These are phyloP conservation scores for Coleophora flavipennella DNA, from an alignment of 2,888 invertebrate genomes.

Conservation along the genomic window DNA sequence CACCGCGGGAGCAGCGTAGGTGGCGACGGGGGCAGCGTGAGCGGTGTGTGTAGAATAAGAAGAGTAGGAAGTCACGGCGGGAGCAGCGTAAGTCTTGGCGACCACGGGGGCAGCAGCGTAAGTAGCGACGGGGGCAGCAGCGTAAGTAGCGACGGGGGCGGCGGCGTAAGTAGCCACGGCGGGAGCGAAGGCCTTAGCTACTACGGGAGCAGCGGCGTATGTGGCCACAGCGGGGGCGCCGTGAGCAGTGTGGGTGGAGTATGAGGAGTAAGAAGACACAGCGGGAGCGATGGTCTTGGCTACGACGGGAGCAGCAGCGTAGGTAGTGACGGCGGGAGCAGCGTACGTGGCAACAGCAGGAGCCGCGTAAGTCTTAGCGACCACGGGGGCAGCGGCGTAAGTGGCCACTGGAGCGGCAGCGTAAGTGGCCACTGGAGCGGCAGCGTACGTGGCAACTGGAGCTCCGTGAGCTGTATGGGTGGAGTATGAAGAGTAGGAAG, in stretches of 20 bases:
- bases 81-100: constrained; percentile 49
- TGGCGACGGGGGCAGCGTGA: constrained; percentile 14
- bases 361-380: constrained; percentile 47
- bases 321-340: constrained; percentile 25
- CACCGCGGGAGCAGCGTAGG: constrained; percentile 43
- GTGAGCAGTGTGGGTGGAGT: constrained; percentile 31
- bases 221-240: constrained; percentile 28
- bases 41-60: constrained; percentile 21
- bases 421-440: constrained; percentile 15
- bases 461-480: constrained; percentile 33
- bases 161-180: constrained; percentile 12
- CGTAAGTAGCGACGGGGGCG: constrained; percentile 22
- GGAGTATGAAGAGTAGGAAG: constrained; percentile 33
- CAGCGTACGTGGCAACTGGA: constrained; percentile 31
- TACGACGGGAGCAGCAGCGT: constrained; percentile 20
- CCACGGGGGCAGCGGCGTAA: constrained; percentile 21
- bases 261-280: constrained; percentile 27
- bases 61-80: constrained; percentile 40
- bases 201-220: constrained; percentile 32
- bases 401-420: constrained; percentile 27
- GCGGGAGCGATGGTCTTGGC: constrained; percentile 24
- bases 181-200: constrained; percentile 36
- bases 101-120: constrained; percentile 32
- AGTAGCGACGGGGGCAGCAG: constrained; percentile 28
- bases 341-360: constrained; percentile 29